Conservation (phyloP, 2,888 invertebrate genomes). For the Pasiphila rectangulata region DNA sequence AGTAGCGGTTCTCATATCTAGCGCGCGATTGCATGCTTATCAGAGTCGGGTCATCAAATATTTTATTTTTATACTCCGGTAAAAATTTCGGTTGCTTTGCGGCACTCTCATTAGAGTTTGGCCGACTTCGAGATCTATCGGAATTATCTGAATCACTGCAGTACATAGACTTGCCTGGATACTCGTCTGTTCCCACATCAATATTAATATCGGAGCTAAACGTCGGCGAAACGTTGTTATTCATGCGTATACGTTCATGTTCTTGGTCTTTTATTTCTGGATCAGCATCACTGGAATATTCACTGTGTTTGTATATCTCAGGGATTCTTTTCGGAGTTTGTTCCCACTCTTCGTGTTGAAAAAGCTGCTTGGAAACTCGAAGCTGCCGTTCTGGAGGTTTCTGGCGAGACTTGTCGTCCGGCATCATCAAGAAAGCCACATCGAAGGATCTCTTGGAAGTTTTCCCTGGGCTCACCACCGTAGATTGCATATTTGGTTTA, state of each 20-base stretch:
- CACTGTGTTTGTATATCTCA: slow-evolving; percentile 71
- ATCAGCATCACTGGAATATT: slow-evolving; percentile 62
- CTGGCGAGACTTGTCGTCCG: slow-evolving; percentile 89
- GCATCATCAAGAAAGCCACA: slow-evolving; percentile 94
- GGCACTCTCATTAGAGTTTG: slow-evolving; percentile 80
- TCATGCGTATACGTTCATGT: slow-evolving; percentile 64
- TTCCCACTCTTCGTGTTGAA: slow-evolving; percentile 74
- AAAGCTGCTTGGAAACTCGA: slow-evolving; percentile 74
- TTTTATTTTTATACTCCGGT: slow-evolving; percentile 78
- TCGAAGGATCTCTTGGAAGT: slow-evolving; percentile 90
- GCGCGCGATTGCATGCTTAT: slow-evolving; percentile 77
- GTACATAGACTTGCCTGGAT: slow-evolving; percentile 70
- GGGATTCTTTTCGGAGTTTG: slow-evolving; percentile 63
- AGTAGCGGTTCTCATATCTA: slow-evolving; percentile 69
- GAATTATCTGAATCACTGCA: slow-evolving; percentile 78
- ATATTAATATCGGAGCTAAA: slow-evolving; percentile 76
- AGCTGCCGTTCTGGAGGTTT: slow-evolving; percentile 81
- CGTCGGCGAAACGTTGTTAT: slow-evolving; percentile 73
- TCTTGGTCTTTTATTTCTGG: slow-evolving; percentile 65
- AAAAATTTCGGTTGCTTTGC: slow-evolving; percentile 76
- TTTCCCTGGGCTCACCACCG: slow-evolving; percentile 59
- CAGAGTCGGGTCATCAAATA: slow-evolving; percentile 81
- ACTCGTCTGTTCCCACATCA: slow-evolving; percentile 77
- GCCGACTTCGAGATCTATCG: slow-evolving; percentile 72
- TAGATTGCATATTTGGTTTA: slow-evolving; percentile 65